A percentile compares a stretch with the other conserved stretches of the same genome.
Conservation (phyloP, 2,797 vertebrate species). For the Xenentodon cancila region DNA sequence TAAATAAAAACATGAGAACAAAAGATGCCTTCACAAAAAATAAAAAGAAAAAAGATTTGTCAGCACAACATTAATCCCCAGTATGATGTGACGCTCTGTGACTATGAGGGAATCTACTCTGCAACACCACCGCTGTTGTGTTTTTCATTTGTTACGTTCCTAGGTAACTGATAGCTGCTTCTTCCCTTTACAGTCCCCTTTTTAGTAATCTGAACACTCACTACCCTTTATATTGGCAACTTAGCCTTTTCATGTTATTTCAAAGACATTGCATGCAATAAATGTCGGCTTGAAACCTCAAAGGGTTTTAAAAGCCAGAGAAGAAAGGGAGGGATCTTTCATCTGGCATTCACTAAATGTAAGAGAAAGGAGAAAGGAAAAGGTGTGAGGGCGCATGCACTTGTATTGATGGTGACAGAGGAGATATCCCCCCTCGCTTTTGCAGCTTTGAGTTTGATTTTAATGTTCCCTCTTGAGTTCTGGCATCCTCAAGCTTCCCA, state of each 20-base stretch:
- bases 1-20: background rate
- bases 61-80: background rate
- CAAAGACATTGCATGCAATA: constrained; percentile 66
- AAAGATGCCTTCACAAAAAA: background rate
- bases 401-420: constrained; percentile 48
- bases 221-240: constrained; percentile 24
- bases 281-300: constrained; percentile 68
- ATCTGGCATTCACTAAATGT: constrained; percentile 60
- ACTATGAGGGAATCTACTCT: background rate
- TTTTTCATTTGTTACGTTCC: constrained; percentile 4
- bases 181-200: constrained; percentile 17
- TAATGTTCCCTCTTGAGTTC: constrained; percentile 45
- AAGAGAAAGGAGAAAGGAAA: constrained; percentile 52
- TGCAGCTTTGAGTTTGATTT: constrained; percentile 37
- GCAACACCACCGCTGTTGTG: background rate
- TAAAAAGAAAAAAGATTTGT: background rate
- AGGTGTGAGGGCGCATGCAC: constrained; percentile 41
- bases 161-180: constrained; percentile 14
- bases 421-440: constrained; percentile 5
- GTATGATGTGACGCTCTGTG: background rate
- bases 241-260: constrained; percentile 69
- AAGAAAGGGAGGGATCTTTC: constrained; percentile 70
- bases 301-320: constrained; percentile 61
- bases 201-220: constrained; percentile 21
- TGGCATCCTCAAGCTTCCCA: constrained; percentile 25